These are phyloP conservation scores for Pollachius pollachius DNA, from an alignment of 2,113 vertebrate species.

Conservation along the genomic window DNA sequence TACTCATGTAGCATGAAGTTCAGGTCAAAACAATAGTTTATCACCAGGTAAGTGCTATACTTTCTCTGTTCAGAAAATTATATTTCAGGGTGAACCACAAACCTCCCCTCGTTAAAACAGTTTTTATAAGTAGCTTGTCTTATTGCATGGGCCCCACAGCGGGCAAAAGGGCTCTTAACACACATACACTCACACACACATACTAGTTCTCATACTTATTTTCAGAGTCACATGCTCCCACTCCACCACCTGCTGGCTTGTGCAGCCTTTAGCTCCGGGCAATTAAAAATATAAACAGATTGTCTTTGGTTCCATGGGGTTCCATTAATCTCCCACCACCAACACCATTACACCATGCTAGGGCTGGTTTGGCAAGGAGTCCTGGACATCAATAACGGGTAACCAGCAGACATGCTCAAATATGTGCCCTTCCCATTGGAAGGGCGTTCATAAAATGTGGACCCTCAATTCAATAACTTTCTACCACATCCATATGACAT, in stretches of 20 bases:
- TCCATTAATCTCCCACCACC: slow-evolving; percentile 52
- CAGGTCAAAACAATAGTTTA: no score
- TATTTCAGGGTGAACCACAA: neutral
- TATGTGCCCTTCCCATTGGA: slow-evolving; percentile 53
- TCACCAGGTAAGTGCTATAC: no score
- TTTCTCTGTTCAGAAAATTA: neutral
- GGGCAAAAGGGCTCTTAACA: slow-evolving; percentile 20
- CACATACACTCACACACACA: slow-evolving; percentile 2
- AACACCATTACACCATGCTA: slow-evolving; percentile 23
- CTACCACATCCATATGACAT: slow-evolving; percentile 48
- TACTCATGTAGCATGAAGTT: no score
- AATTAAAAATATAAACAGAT: slow-evolving; percentile 65
- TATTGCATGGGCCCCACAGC: slow-evolving; percentile 20
- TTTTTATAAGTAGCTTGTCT: slow-evolving; percentile 6
- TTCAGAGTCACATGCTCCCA: slow-evolving; percentile 21
- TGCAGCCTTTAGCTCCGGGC: slow-evolving; percentile 39
- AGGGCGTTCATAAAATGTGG: slow-evolving; percentile 50
- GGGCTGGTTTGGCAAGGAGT: slow-evolving; percentile 51
- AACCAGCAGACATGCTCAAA: slow-evolving; percentile 62
- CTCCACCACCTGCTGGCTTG: slow-evolving; percentile 46
- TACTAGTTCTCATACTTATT: slow-evolving; percentile 7
- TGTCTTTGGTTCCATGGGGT: slow-evolving; percentile 44
- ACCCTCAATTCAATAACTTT: slow-evolving; percentile 53
- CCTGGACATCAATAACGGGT: slow-evolving; percentile 59
- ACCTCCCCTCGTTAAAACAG: neutral